Percentiles rank a stretch among this genome's conserved stretches.
Evolutionary conservation across 1,140 invertebrate genomes (phyloP).

Genomic region (Nasonia giraulti): DNA sequence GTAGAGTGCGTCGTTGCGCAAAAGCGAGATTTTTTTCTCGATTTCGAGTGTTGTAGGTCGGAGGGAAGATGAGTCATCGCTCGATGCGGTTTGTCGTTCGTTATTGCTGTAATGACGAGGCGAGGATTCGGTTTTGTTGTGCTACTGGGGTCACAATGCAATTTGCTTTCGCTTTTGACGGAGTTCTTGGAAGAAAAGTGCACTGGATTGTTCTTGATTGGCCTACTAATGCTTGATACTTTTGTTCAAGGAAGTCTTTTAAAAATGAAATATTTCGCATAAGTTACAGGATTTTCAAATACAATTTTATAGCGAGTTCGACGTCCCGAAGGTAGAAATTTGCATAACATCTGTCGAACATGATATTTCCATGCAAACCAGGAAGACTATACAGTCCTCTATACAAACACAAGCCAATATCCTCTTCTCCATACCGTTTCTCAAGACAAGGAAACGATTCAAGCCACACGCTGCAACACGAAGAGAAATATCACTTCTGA

Average conservation of each 20-base stretch:
- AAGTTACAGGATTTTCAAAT: background rate
- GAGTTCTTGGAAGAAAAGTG: background rate
- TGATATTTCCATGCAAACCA: constrained; percentile 12
- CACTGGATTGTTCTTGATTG: no score
- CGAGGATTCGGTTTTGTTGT: background rate
- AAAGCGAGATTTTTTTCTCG: background rate
- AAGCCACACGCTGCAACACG: background rate
- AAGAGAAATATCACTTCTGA: background rate
- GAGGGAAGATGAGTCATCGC: background rate
- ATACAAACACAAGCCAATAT: background rate
- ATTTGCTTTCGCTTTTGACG: background rate
- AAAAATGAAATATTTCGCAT: no score
- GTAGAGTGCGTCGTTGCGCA: background rate
- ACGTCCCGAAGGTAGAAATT: constrained; percentile 6
- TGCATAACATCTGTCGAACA: constrained; percentile 5
- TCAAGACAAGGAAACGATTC: background rate
- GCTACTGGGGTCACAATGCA: no score
- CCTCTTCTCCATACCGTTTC: background rate
- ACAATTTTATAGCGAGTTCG: background rate
- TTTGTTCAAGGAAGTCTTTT: no score
- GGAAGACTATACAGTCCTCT: background rate
- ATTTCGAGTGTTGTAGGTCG: background rate
- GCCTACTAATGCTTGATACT: no score
- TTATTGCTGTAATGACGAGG: background rate
- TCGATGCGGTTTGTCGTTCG: background rate